Base-by-base conservation (phyloP, 1,140 invertebrate genomes). In the Oryzaephilus surinamensis region DNA sequence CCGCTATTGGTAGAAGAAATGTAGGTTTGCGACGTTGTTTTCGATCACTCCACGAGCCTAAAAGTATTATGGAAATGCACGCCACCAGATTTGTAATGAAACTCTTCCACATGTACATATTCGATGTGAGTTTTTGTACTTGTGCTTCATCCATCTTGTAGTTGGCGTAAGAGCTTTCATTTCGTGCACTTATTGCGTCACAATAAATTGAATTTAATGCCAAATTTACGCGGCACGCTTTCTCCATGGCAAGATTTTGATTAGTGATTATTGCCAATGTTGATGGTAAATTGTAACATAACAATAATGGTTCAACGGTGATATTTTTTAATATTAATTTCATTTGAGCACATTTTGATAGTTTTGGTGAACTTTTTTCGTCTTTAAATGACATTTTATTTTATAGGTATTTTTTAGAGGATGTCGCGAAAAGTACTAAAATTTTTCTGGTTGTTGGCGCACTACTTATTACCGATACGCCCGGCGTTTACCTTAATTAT, bases 161-260 rank as follows among this genome's bases (percentile, higher is more conserved):
- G 0, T 54, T 45, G 45, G 41, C 20, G 62, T 64, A 23, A 64
- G 55, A 19, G 62, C 69, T 24, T 59, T 63, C 4, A 42, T 63
- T 61, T 42, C 60, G 57, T 38, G 63, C 56, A 41, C 67, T 54
- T 21, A 79, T 66, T 1, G 71, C 64, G 42, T 71, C 65, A 44
- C 77, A 81, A 32, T 73, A 62, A n/a, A 68, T 59, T 16, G 63
- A 61, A 32, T 65, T 62, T 33, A 71, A 72, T 3, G 64, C 58
- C 1, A 74, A 63, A 56, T 79, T 77, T 0, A 80, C 72, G 21
- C 73, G 63, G 47, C 77, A 81, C 0, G 77, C 66, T 57, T 75
- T 75, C 44, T 76, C 73, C 38, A 76, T 58, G 51, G 71, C 71
- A n/a, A 77, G 51, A 61, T 76, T 73, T 51, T 72, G 69, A 15